Evolutionary conservation across 2,797 vertebrate species (phyloP), one percentile per base, ranked within the genome.

Genomic region (Malurus splendens): DNA sequence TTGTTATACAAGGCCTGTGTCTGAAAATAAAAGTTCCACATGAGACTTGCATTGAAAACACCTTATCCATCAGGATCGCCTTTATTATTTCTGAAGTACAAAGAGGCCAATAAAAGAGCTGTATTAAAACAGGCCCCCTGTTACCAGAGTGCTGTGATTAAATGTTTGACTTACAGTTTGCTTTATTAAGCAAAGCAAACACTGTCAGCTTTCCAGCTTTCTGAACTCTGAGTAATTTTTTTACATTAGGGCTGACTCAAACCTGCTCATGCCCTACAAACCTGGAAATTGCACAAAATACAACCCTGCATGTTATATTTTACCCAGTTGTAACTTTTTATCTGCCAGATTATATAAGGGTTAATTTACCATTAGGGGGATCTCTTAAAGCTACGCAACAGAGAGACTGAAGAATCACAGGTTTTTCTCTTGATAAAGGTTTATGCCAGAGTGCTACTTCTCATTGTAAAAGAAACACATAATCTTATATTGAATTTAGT

Each of bases 81-180:
- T 42, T 64, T 79, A 89, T 93, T 95, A 93, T 90, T 93, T 54
- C 92, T 93, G 80, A 90, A 86, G 89, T 88, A 88, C 87, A 95
- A 92, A 93, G 89, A 90, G 64, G 71, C 70, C 87, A 95, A 84
- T 94, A 93, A 95, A 94, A 94, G 67, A 93, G 85, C 80, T 87
- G 80, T 71, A 93, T 93, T 93, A 84, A 93, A 93, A 82, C 67
- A 89, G 90, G 67, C 47, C 90, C 64, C 74, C 60, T 71, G 82
- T 89, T 90, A 92, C 87, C 87, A 89, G 71, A 87, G 77, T 74
- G 85, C 67, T 90, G 85, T 86, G 89, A 95, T 95, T 93, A 93
- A 95, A 93, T 91, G 92, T 93, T 92, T 95, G 94, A 94, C 87
- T 95, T 95, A 93, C 71, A 71, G 89, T 92, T 94, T 94, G 94